Percentiles rank a stretch among this genome's conserved stretches.
These are phyloP conservation scores for Kradibia gibbosae DNA, from an alignment of 1,140 invertebrate species.

Conservation along the genomic window DNA sequence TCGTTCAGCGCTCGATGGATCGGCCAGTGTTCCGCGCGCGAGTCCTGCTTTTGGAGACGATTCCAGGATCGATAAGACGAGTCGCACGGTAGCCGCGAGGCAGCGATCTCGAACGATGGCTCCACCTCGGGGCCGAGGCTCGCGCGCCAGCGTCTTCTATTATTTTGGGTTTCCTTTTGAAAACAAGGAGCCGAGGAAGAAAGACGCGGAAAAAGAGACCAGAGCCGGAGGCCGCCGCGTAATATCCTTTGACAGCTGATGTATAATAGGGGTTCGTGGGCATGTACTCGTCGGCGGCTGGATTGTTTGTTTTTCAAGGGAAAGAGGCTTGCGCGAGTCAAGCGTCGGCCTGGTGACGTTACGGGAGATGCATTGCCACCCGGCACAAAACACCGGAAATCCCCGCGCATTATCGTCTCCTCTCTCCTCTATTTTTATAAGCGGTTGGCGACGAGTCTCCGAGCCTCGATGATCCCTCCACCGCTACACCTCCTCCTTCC, in stretches of 20 bases:
- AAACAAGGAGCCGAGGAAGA: background rate
- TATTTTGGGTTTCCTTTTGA: too few species aligned
- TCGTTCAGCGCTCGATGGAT: background rate
- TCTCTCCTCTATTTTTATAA: conserved; percentile 59
- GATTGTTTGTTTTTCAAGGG: conserved; percentile 56
- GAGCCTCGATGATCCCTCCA: background rate
- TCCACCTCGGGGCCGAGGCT: too few species aligned
- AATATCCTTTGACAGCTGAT: conserved; percentile 37
- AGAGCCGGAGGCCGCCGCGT: too few species aligned
- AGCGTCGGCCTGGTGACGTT: conserved; percentile 7
- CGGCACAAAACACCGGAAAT: conserved; percentile 54
- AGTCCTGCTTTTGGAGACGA: too few species aligned
- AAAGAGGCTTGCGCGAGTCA: background rate
- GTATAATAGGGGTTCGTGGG: background rate
- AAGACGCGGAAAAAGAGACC: background rate
- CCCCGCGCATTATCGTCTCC: conserved; percentile 52
- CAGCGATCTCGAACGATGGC: too few species aligned
- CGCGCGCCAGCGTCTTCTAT: too few species aligned
- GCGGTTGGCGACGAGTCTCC: conserved; percentile 25
- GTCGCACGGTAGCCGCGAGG: too few species aligned
- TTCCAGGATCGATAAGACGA: too few species aligned
- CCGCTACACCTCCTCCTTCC: background rate
- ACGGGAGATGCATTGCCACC: conserved; percentile 25
- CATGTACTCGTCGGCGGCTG: background rate
- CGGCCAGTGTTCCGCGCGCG: too few species aligned